Percentiles rank a stretch among this genome's conserved stretches.
phyloP scores from a whole-genome alignment of 2,888 invertebrate species.

The Venusia cambrica region DNA sequence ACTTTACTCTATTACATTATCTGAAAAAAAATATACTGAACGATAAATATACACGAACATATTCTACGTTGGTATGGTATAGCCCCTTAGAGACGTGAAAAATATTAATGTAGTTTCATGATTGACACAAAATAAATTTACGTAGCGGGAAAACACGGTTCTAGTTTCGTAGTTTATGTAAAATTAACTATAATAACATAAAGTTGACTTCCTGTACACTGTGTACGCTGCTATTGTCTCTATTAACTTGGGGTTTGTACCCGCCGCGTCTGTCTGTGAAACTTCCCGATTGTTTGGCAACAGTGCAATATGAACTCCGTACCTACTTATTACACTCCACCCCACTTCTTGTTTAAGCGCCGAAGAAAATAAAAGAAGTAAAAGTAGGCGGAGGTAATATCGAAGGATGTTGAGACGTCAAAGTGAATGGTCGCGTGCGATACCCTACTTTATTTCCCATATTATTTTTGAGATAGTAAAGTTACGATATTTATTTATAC shows the following conservation, averaged over 20 bases:
- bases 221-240: conserved; percentile 37
- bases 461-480: conserved; percentile 2
- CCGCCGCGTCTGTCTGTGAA: conserved; percentile 48
- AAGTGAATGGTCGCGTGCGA: conserved; percentile 5
- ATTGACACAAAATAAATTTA: too few species aligned
- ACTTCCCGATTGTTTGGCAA: conserved; percentile 50
- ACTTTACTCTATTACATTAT: too few species aligned
- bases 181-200: too few species aligned
- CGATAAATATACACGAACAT: too few species aligned
- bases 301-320: conserved; percentile 40
- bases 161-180: too few species aligned
- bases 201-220: conserved; percentile 26
- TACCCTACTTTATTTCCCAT: neutral
- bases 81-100: too few species aligned
- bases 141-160: too few species aligned
- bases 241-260: conserved; percentile 57
- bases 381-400: conserved; percentile 26
- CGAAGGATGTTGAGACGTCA: conserved; percentile 21
- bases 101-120: too few species aligned
- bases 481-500: too few species aligned
- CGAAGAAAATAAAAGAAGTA: conserved; percentile 35
- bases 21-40: too few species aligned
- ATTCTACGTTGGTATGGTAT: too few species aligned
- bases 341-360: conserved; percentile 37
- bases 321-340: conserved; percentile 41